Base-by-base conservation (phyloP, 2,888 invertebrate species). In the Andrena hattorfiana region DNA sequence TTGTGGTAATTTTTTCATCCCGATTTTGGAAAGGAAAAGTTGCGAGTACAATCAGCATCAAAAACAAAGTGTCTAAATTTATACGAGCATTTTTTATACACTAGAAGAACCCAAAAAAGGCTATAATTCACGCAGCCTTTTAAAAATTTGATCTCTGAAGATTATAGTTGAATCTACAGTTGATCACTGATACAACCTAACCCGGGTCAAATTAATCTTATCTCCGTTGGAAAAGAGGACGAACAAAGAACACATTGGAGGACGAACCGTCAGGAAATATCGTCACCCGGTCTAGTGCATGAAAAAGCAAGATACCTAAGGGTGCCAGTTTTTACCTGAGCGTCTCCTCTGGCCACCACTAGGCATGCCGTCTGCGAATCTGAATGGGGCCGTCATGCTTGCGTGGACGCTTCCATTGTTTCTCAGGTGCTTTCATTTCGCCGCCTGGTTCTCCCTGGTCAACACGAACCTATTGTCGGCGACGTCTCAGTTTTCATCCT, bases 401-500 rank as follows among this genome's bases (percentile, higher is more conserved):
- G 85, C 88, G 88, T 83, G 89, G 89, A 89, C 82, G 89, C 85
- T 89, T 85, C 87, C 88, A 87, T 86, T 87, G 89, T 89, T 85
- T 88, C 85, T 84, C 85, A 73, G 85, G 81, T 71, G 87, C 87
- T 87, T 88, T 88, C 87, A 88, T 88, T 88, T 86, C 79, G 87
- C 81, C 84, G 75, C 83, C 83, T 77, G 78, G 81, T 83, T 79
- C 78, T 80, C 75, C 78, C 73, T 81, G 81, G 72, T 66, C 86
- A 85, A 83, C 81, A 83, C 83, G 73, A 81, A 81, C 63, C 82
- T 77, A 83, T 80, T 83, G 87, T 85, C 76, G 77, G 77, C 74
- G 78, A 84, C 42, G 77, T 81, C 84, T 87, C 83, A 77, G 85
- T 81, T 88, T 85, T 88, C 88, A 88, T 88, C 81, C 87, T 87